These are phyloP conservation scores for Toxotes jaculatrix DNA, from an alignment of 2,113 vertebrate species.

Conservation along the genomic window DNA sequence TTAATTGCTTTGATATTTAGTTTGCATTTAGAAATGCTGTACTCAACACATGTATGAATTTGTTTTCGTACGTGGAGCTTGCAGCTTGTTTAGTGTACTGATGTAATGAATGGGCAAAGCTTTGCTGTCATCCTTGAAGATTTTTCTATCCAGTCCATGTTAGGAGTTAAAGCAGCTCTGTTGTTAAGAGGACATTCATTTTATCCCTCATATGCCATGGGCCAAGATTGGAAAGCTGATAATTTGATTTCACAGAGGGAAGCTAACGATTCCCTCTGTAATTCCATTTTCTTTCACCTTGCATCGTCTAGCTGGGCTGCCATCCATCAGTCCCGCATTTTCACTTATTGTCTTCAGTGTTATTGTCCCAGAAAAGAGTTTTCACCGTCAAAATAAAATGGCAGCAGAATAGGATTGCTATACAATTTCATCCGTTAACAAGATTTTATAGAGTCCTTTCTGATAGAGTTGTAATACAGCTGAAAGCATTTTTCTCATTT, in stretches of 20 bases:
- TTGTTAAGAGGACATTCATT: slow-evolving; percentile 47
- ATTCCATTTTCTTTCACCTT: slow-evolving; percentile 67
- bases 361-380: slow-evolving; percentile 19
- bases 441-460: slow-evolving; percentile 33
- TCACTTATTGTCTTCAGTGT: slow-evolving; percentile 31
- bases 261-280: slow-evolving; percentile 68
- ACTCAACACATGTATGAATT: slow-evolving; percentile 5
- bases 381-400: slow-evolving; percentile 23
- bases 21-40: slow-evolving; percentile 5
- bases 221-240: slow-evolving; percentile 72
- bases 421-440: slow-evolving; percentile 36
- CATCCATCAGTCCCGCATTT: slow-evolving; percentile 42
- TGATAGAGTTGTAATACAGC: slow-evolving; percentile 23
- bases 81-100: not conserved
- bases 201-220: slow-evolving; percentile 43
- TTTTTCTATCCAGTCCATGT: slow-evolving; percentile 8
- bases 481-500: slow-evolving; percentile 44
- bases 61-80: not conserved
- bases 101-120: not conserved
- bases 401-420: slow-evolving; percentile 23
- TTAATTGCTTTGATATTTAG: slow-evolving; percentile 31
- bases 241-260: slow-evolving; percentile 77
- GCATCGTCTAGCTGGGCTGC: slow-evolving; percentile 24
- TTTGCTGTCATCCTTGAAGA: not conserved
- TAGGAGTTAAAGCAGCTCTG: slow-evolving; percentile 5